Base-by-base conservation (phyloP, 2,113 vertebrate genomes). In the Kryptolebias marmoratus region DNA sequence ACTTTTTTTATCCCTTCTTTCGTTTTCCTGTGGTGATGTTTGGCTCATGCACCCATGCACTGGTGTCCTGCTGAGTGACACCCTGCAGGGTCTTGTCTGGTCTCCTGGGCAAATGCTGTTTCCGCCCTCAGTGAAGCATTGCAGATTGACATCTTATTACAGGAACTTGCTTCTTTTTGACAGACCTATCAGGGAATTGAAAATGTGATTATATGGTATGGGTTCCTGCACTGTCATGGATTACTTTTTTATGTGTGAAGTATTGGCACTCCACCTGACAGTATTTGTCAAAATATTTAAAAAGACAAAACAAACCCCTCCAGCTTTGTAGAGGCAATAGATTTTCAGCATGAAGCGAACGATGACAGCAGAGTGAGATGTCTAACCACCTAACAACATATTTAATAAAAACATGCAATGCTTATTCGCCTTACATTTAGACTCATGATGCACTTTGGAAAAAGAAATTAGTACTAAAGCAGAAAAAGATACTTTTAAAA, bases 101-200 rank as follows among this genome's bases (percentile, higher is more conserved):
- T 75, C 68, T 79, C 49, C 66, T 56, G 36, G 27, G 71, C 73
- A 64, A 47, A 72, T 22, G 64, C 45, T 1, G 15, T 68, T 67
- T 66, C 79, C 52, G 75, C 56, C 59, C 68, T 71, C 42, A 42
- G 56, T 59, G 58, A 44, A 68, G 52, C 60, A 64, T 45, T 0
- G 47, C 71, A 86, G 83, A 86, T 74, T 87, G 88, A 89, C 80
- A 16, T 84, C 73, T 80, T 81, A 88, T 89, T 84, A 85, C 39
- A 55, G 62, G 50, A 74, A 32, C 72, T 73, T 53, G 52, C n/a
- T 68, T 79, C 65, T 69, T 53, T 79, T 69, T 82, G 77, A 80
- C 71, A 73, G 58, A 32, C 36, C 47, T 77, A 55, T 82, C 54
- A 59, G 68, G 64, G 44, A 75, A 72, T 58, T 56, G 77, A 75